Base-by-base conservation (phyloP, 2,888 invertebrate genomes). In the Campoplex nolae region DNA sequence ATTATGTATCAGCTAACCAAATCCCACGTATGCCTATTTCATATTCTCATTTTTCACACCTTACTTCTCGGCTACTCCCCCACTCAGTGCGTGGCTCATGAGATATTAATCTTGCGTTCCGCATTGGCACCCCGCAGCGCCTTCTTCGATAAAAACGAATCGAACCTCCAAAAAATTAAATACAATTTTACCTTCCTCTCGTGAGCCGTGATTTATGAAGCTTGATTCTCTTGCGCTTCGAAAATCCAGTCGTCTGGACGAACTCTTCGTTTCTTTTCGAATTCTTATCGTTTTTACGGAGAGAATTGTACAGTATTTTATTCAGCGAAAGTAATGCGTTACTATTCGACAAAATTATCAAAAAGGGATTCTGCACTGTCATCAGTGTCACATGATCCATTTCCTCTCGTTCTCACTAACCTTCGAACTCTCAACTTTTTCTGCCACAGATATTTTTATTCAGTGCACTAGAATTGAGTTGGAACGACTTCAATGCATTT, bases 121-220 rank as follows among this genome's bases (percentile, higher is more conserved):
- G 85, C 85, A 86, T 85, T 83, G 89, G 85, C 85, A 74, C 87
- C 89, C 88, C 85, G 89, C 77, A 62, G 89, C 62, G 88, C 83
- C 77, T 85, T 83, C 88, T 85, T 88, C 89, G 88, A 89, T 88
- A 88, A 89, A 83, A 89, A 88, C 88, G 89, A 89, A 89, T 88
- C 88, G 89, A 89, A 89, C 88, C 88, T 88, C 89, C 89, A 85
- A 89, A 89, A 89, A 89, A 89, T 89, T 89, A 89, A 89, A 89
- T 88, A 89, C 88, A 88, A 88, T 88, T 88, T 89, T 87, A 83
- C 88, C 85, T 84, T 87, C 83, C 77, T 74, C 87, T 86, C 83
- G 87, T 81, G 88, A 87, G 84, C 87, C 83, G 88, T 56, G 74
- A 89, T 89, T 89, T 88, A 89, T 86, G 88, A 78, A 85, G 75